Evolutionary conservation across 2,888 invertebrate species (phyloP).

Genomic region (Hirudinaria manillensis): DNA sequence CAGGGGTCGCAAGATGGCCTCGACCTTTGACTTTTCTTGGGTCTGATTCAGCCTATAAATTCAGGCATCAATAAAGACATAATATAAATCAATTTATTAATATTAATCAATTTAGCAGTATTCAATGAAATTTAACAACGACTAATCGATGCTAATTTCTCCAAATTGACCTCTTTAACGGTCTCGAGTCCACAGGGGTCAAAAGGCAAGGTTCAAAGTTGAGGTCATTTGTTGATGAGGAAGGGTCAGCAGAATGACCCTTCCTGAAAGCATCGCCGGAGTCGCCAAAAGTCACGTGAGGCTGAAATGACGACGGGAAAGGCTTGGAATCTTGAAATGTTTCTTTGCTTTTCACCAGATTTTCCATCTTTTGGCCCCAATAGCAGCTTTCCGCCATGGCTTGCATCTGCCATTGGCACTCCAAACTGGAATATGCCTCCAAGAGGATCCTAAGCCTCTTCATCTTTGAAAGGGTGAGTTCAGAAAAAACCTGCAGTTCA

Average conservation of each 20-base stretch:
- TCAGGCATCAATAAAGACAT: too few species aligned
- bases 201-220: constrained; percentile 10
- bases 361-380: neutral
- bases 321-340: neutral
- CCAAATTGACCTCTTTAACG: neutral
- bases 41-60: too few species aligned
- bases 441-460: neutral
- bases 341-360: neutral
- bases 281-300: neutral
- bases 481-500: neutral
- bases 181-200: constrained; percentile 6
- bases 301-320: neutral
- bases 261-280: too few species aligned
- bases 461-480: neutral
- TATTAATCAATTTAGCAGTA: neutral
- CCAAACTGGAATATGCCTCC: neutral
- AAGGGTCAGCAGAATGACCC: neutral
- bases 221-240: neutral
- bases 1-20: neutral
- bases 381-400: neutral
- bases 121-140: neutral
- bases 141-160: neutral
- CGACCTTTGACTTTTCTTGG: neutral
- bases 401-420: neutral
- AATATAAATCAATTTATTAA: too few species aligned